phyloP scores from a whole-genome alignment of 2,888 invertebrate species.

The Hydraecia micacea region DNA sequence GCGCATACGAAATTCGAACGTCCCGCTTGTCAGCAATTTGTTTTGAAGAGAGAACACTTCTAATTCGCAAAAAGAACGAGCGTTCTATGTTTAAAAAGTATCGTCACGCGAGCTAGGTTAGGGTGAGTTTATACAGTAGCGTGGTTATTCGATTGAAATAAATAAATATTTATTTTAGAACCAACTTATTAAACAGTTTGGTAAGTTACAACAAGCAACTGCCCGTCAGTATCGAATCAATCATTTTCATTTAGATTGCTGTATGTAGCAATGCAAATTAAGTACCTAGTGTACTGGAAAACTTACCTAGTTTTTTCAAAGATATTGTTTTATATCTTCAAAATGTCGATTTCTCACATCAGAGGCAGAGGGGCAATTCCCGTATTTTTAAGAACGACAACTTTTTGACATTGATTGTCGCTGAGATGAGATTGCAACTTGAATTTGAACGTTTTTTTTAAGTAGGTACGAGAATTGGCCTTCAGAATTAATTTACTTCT shows the following conservation, averaged over 20 bases:
- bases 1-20: slow-evolving; percentile 85
- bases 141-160: background rate
- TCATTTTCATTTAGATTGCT: background rate
- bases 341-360: background rate
- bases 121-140: slow-evolving; percentile 61
- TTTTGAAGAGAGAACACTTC: slow-evolving; percentile 89
- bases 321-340: too few relatives aligned
- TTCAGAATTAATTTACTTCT: background rate
- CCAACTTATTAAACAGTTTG: background rate
- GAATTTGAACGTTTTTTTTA: too few relatives aligned
- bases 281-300: background rate
- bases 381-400: too few relatives aligned
- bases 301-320: background rate
- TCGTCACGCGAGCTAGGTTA: slow-evolving; percentile 85
- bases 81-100: slow-evolving; percentile 88
- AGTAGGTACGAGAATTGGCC: too few relatives aligned
- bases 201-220: background rate
- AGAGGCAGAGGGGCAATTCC: too few relatives aligned
- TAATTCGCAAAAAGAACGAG: slow-evolving; percentile 89
- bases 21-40: slow-evolving; percentile 90
- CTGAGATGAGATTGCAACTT: too few relatives aligned
- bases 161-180: slow-evolving; percentile 13
- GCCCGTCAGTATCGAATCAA: background rate
- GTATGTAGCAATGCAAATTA: background rate
- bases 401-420: too few relatives aligned